phyloP scores from a whole-genome alignment of 2,797 vertebrate species.

The Nothura maculosa region DNA sequence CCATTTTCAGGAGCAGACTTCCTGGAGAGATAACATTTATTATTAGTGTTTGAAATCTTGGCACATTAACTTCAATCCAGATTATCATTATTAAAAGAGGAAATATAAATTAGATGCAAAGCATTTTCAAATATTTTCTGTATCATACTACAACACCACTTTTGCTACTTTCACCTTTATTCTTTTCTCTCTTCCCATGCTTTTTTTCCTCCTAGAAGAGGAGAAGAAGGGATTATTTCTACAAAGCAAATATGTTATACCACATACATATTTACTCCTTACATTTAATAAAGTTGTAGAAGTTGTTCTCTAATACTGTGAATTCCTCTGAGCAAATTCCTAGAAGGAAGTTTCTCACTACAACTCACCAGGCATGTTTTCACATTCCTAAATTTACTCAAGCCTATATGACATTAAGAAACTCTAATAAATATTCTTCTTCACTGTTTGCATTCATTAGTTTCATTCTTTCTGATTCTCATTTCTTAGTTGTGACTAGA shows the following conservation, averaged over 20 bases:
- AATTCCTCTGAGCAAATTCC: background rate
- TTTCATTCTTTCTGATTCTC: background rate
- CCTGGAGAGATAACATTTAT: fast-evolving
- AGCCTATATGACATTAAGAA: background rate
- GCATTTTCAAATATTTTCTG: background rate
- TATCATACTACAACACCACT: background rate
- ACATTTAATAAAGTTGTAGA: background rate
- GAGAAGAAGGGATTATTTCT: background rate
- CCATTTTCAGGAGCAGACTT: too few relatives aligned
- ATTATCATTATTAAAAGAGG: background rate
- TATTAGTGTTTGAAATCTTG: background rate
- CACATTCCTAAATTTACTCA: background rate
- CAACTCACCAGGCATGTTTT: background rate
- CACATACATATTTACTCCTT: background rate
- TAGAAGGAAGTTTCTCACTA: background rate
- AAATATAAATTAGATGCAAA: background rate
- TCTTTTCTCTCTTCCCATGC: background rate
- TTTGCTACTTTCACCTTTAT: background rate
- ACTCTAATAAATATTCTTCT: background rate
- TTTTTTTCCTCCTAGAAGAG: background rate
- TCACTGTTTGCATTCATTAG: background rate
- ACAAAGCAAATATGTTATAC: background rate
- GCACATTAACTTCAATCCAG: background rate
- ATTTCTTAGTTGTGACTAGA: too few relatives aligned
- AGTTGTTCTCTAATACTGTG: background rate